Evolutionary conservation across 2,113 vertebrate species (phyloP), one percentile per base, ranked within the genome.

Genomic region (Murina feae): DNA sequence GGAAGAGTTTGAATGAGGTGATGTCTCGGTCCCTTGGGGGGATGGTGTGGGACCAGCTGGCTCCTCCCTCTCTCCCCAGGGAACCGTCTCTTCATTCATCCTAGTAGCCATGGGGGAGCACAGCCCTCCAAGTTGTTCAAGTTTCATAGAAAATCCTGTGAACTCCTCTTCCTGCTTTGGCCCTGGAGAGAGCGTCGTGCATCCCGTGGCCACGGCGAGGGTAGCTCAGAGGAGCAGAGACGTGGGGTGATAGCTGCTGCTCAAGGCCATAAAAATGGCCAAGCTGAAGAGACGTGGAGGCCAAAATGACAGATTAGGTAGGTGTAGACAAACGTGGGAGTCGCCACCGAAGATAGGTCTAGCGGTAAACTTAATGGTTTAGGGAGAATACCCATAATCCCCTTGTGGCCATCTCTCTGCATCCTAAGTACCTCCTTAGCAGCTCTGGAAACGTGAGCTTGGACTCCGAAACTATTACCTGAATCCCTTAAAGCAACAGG

Each of bases 61-160:
- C 35, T 4, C 2, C 37, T 32, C 65, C 60, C 76, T 10, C 47
- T 53, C n/a, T n/a, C 58, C 13, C 32, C 13, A 1, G 7, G 28
- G 76, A 42, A 68, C 12, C 6, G 44, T 23, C 66, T 79, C 72
- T 80, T 83, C 81, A 96, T 95, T 96, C 84, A 96, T 81, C n/a
- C 80, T 76, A 42, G 66, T 93, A 94, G 83, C 86, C 95, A 83
- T 74, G 0, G 1, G 89, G 44, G 68, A 91, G 63, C 91, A 55
- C 75, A 2, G 51, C 49, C 83, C 75, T 90, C 66, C 28, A 35
- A 84, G 72, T 10, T 51, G 89, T 96, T 95, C 72, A 95, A 90
- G 17, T 94, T 0, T 7, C 81, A 94, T 42, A 76, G 87, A 0
- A 55, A 30, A 55, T 95, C 18, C 75, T 86, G 55, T 4, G 63